A percentile compares a stretch with the other conserved stretches of the same genome.
phyloP scores from a whole-genome alignment of 2,113 vertebrate species.

The Perca flavescens region DNA sequence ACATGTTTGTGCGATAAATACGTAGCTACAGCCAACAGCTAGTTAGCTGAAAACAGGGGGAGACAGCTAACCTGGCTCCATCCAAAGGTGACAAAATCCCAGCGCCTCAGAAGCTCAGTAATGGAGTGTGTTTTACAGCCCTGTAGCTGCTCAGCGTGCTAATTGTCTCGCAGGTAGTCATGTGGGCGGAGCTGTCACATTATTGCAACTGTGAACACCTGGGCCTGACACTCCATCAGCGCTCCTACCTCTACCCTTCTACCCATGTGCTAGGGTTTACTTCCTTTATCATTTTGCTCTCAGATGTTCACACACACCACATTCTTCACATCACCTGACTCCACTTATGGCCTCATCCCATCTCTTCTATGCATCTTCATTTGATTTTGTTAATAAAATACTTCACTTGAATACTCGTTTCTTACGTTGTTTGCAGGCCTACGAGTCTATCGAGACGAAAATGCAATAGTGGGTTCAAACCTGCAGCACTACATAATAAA shows the following conservation, averaged over 20 bases:
- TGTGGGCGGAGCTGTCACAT: background rate
- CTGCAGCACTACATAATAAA: background rate
- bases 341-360: background rate
- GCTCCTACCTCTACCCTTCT: background rate
- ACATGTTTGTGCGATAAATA: background rate
- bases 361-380: background rate
- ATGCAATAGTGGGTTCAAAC: background rate
- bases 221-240: background rate
- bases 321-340: background rate
- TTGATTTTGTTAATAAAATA: background rate
- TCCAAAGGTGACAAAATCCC: background rate
- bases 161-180: background rate
- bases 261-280: background rate
- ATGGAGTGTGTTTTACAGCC: background rate
- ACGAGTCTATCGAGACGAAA: background rate
- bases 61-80: background rate
- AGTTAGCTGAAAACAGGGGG: background rate
- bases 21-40: background rate
- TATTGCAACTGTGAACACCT: background rate
- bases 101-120: background rate
- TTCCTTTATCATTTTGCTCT: background rate
- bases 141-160: background rate
- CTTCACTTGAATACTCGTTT: no score
- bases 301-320: background rate
- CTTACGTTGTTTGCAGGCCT: background rate